Evolutionary conservation across 2,888 invertebrate species (phyloP).

Genomic region (Tetropium fuscum): DNA sequence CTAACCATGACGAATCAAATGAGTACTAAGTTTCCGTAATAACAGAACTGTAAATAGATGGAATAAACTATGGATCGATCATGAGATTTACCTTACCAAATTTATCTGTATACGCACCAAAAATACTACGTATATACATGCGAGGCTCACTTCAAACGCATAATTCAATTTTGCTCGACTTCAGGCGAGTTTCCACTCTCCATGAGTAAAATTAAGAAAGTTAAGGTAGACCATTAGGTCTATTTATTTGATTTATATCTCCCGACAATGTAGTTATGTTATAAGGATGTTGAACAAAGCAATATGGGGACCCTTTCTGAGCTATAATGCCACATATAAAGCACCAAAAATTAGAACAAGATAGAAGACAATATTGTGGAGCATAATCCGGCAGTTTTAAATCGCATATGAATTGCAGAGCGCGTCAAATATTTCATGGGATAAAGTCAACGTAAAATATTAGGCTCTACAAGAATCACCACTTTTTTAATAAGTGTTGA

Average conservation of each 20-base stretch:
- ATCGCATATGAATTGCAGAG: constrained; percentile 24
- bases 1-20: too few species aligned
- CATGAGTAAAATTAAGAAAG: constrained; percentile 34
- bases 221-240: constrained; percentile 34
- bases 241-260: constrained; percentile 35
- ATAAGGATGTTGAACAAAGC: constrained; percentile 37
- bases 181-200: constrained; percentile 10
- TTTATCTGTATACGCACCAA: too few species aligned
- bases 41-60: too few species aligned
- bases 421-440: constrained; percentile 1
- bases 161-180: constrained; percentile 21
- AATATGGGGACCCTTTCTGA: constrained; percentile 31
- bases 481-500: too few species aligned
- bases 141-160: too few species aligned
- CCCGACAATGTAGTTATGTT: constrained; percentile 33
- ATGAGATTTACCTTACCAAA: too few species aligned
- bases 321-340: constrained; percentile 35
- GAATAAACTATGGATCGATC: too few species aligned
- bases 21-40: too few species aligned
- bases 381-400: constrained; percentile 37
- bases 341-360: constrained; percentile 38
- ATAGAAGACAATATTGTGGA: constrained; percentile 35
- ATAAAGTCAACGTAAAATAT: too few species aligned
- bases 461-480: too few species aligned
- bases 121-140: too few species aligned